These are phyloP conservation scores for Anguilla marmorata DNA, from an alignment of 2,797 vertebrate genomes.

Conservation along the genomic window DNA sequence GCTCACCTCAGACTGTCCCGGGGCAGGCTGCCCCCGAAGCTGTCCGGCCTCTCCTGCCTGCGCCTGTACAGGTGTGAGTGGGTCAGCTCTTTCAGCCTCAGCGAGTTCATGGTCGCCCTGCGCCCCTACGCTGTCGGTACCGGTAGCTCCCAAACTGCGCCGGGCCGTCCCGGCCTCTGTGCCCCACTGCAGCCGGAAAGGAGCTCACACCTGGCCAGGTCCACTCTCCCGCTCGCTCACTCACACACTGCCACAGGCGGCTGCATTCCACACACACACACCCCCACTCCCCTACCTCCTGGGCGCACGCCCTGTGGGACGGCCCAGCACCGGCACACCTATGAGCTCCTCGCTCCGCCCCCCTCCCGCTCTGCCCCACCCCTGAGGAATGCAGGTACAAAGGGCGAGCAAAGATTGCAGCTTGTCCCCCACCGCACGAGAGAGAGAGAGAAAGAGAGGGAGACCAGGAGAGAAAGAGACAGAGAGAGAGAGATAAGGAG, in stretches of 20 bases:
- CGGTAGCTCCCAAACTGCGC: neutral
- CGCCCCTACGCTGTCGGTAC: slow-evolving; percentile 22
- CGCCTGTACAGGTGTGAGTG: slow-evolving; percentile 91
- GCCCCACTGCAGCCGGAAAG: neutral
- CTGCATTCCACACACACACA: slow-evolving; percentile 39
- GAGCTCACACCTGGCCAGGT: slow-evolving; percentile 27
- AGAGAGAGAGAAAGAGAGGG: neutral
- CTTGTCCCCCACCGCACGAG: neutral
- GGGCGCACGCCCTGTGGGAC: slow-evolving; percentile 29
- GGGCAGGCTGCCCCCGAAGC: slow-evolving; percentile 63
- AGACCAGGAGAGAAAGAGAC: too few species aligned
- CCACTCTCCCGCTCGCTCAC: slow-evolving; percentile 28
- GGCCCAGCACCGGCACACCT: slow-evolving; percentile 20
- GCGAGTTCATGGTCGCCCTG: slow-evolving; percentile 74
- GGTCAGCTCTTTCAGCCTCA: slow-evolving; percentile 90
- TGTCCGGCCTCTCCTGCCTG: slow-evolving; percentile 80
- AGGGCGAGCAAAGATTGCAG: neutral
- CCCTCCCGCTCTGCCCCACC: neutral
- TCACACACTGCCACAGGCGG: slow-evolving; percentile 30
- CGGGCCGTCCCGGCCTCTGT: neutral
- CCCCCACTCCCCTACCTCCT: slow-evolving; percentile 50
- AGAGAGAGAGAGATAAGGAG: too few species aligned
- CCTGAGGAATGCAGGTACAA: slow-evolving; percentile 35
- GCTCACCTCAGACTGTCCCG: slow-evolving; percentile 81
- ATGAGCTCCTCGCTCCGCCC: slow-evolving; percentile 27